phyloP scores from a whole-genome alignment of 2,797 vertebrate species.

The Myotis vivesi region DNA sequence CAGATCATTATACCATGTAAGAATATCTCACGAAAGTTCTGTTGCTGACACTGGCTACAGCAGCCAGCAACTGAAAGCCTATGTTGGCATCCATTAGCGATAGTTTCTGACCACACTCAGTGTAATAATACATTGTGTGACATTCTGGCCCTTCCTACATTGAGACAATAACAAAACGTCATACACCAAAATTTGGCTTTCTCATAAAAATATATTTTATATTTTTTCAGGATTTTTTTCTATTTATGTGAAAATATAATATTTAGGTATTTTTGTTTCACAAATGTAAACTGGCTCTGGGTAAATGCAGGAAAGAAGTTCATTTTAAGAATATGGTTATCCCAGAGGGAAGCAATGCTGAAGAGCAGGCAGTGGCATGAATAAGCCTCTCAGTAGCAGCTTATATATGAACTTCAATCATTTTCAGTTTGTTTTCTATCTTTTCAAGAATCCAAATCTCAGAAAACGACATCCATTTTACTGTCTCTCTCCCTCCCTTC shows the following conservation, averaged over 20 bases:
- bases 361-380: background rate
- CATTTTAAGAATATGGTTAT: background rate
- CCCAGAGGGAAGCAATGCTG: background rate
- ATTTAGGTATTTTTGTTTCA: background rate
- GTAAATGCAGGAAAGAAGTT: background rate
- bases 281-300: background rate
- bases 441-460: background rate
- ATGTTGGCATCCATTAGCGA: background rate
- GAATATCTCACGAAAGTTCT: background rate
- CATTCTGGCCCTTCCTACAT: background rate
- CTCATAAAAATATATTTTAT: background rate
- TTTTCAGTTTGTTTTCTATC: background rate
- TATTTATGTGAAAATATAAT: background rate
- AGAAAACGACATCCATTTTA: background rate
- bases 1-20: background rate
- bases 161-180: background rate
- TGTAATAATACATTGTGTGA: background rate
- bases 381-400: background rate
- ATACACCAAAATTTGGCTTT: background rate
- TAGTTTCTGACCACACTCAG: background rate
- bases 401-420: background rate
- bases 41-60: background rate
- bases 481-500: too few species aligned
- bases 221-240: slow-evolving; percentile 12
- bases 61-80: background rate